These are phyloP conservation scores for Chondrosia reniformis DNA, from an alignment of 37 sponge, comb jelly and placozoan genomes.

Conservation along the genomic window DNA sequence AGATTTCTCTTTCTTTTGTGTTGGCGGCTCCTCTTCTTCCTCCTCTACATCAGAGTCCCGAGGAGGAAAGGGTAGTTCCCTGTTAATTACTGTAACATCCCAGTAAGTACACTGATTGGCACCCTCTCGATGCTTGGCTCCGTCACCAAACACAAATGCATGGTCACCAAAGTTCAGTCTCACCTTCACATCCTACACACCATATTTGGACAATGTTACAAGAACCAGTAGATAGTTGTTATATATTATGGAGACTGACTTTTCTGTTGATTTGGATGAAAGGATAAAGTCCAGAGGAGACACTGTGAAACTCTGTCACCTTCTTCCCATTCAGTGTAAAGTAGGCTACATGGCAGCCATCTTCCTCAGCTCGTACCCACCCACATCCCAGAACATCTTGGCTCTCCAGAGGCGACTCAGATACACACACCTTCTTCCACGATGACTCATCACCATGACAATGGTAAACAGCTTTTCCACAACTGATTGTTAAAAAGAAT, in stretches of 20 bases:
- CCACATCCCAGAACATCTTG: conserved; percentile 85
- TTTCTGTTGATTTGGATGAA: conserved; percentile 84
- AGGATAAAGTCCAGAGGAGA: conserved; percentile 67
- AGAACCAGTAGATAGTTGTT: neutral
- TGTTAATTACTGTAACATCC: conserved; percentile 56
- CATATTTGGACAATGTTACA: neutral
- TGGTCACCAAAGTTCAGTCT: conserved; percentile 88
- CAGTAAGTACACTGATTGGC: conserved; percentile 54
- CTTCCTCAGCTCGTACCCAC: conserved; percentile 69
- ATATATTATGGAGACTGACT: conserved; percentile 20
- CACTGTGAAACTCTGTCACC: conserved; percentile 39
- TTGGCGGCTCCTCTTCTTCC: neutral
- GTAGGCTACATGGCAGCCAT: conserved; percentile 60
- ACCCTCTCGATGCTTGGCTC: conserved; percentile 74
- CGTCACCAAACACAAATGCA: conserved; percentile 72
- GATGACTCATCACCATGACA: conserved; percentile 40
- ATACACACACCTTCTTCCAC: conserved; percentile 51
- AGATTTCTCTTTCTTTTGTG: neutral
- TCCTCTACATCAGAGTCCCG: conserved; percentile 31
- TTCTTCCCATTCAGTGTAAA: conserved; percentile 86
- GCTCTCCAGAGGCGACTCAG: conserved; percentile 39
- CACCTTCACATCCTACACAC: conserved; percentile 59
- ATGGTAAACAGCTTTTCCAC: conserved; percentile 64
- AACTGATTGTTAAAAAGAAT: conserved; percentile 23
- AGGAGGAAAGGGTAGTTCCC: conserved; percentile 64